Base-by-base conservation (phyloP, 2,113 vertebrate species). In the Neolamprologus falcicula region DNA sequence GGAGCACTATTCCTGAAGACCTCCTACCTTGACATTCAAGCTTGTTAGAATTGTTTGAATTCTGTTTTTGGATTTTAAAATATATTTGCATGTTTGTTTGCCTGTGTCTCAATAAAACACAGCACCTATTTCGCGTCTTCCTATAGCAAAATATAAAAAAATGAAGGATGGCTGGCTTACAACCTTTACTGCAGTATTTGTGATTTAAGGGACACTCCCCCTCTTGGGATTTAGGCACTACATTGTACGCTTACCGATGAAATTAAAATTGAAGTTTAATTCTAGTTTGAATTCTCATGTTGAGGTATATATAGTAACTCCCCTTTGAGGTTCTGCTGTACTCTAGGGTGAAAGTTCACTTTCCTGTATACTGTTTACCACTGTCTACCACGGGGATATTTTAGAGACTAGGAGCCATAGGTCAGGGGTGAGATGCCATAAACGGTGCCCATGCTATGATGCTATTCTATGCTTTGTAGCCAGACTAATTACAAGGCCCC, bases 351-450 rank as follows among this genome's bases (percentile, higher is more conserved):
- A 92, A 82, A 85, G 86, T 88, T 92, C 80, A 89, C 52, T 52
- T 93, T 90, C 59, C 76, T 55, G 78, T 81, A 83, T 81, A 33
- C 6, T 8, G 6, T 86, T 37, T 55, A 80, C 80, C 66, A 35
- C 82, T 82, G 89, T 82, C 85, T 68, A 89, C 63, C 73, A 89
- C 63, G 2, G 57, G 82, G 86, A 90, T 93, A 92, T 94, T 95
- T 95, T 93, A 88, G 88, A 91, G 89, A 66, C 89, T 79, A 91
- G 86, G 86, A 89, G 86, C 59, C 54, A 91, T 45, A 93, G 92
- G 94, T 96, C 93, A 95, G 87, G 92, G 96, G 93, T 95, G 92
- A 95, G 92, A 95, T 96, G 90, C 94, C 95, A 94, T 90, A 89
- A 94, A 95, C 91, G 87, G 90, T 92, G 66, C 83, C 85, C 85